These are phyloP conservation scores for Lysandra coridon DNA, from an alignment of 2,888 invertebrate genomes.

Conservation along the genomic window DNA sequence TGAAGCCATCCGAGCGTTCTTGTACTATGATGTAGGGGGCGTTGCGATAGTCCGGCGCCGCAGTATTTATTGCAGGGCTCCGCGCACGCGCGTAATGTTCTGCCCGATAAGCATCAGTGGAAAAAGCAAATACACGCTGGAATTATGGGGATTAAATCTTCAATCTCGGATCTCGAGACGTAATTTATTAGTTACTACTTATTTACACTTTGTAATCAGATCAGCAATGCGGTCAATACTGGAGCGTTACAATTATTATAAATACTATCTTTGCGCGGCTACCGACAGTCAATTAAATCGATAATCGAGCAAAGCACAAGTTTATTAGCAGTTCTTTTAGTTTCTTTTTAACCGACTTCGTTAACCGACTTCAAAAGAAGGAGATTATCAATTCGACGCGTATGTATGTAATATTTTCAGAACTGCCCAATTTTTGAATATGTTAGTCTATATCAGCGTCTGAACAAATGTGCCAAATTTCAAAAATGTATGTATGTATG, in stretches of 20 bases:
- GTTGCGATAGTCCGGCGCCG: slow-evolving; percentile 51
- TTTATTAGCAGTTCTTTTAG: too few species aligned
- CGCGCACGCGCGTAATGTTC: slow-evolving; percentile 55
- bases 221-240: background rate
- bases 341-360: too few species aligned
- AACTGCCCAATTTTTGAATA: too few species aligned
- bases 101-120: slow-evolving; percentile 54
- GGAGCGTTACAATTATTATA: background rate
- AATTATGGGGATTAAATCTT: slow-evolving; percentile 36
- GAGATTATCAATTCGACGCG: too few species aligned
- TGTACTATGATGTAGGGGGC: slow-evolving; percentile 40
- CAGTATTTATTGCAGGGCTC: slow-evolving; percentile 52
- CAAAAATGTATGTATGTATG: too few species aligned
- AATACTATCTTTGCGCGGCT: background rate
- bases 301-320: background rate
- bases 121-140: slow-evolving; percentile 48
- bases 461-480: too few species aligned
- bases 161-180: background rate
- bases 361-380: too few species aligned
- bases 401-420: too few species aligned
- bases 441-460: too few species aligned
- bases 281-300: background rate
- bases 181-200: slow-evolving; percentile 15
- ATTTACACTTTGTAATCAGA: background rate
- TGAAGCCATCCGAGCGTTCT: slow-evolving; percentile 30